These are phyloP conservation scores for Apistogramma diplotaenia DNA, from an alignment of 2,113 vertebrate genomes.

Conservation along the genomic window DNA sequence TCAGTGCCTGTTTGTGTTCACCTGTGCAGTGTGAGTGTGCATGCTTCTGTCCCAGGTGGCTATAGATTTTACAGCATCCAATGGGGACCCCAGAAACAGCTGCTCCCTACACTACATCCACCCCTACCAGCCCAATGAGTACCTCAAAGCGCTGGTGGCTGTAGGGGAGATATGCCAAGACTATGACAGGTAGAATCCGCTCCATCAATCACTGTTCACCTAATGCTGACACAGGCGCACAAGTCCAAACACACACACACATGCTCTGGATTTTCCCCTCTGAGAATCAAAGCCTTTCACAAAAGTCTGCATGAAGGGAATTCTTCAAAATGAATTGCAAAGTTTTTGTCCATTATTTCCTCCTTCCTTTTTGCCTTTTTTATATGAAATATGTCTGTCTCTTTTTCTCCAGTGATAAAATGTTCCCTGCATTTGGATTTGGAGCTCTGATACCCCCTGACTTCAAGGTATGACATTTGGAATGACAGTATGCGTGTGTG, in stretches of 20 bases:
- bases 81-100: constrained; percentile 96
- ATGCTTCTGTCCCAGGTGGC: constrained; percentile 84
- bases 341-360: background rate
- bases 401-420: constrained; percentile 89
- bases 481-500: background rate
- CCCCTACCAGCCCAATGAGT: constrained; percentile 98
- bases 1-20: background rate
- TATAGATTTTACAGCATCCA: constrained; percentile 98
- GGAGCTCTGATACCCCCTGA: constrained; percentile 98
- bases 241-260: background rate
- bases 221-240: background rate
- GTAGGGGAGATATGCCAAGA: constrained; percentile 99
- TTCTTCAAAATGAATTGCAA: background rate
- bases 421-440: constrained; percentile 98
- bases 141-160: constrained; percentile 95
- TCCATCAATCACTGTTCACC: constrained; percentile 41
- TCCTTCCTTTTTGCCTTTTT: background rate
- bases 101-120: constrained; percentile 99
- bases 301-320: background rate
- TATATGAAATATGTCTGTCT: background rate
- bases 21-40: constrained; percentile 1
- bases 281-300: background rate
- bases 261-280: background rate
- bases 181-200: constrained; percentile 90
- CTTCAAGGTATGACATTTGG: constrained; percentile 84